Base-by-base conservation (phyloP, 2,797 vertebrate species). In the Rhinogobio ventralis region DNA sequence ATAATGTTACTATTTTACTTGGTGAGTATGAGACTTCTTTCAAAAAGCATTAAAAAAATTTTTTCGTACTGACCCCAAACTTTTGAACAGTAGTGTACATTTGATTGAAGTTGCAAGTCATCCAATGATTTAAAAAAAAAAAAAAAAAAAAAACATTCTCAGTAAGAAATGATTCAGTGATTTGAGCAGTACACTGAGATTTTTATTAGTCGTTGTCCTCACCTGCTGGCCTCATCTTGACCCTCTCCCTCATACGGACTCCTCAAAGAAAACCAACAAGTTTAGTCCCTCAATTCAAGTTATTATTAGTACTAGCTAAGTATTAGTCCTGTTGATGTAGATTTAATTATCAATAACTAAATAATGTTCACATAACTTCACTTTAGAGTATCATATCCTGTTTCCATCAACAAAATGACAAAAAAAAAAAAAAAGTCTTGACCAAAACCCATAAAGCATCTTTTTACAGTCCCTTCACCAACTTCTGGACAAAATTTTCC, bases 231-330 rank as follows among this genome's bases (percentile, higher is more conserved):
- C 90, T 92, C 90, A 90, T 92, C 90, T 77, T 64, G 90, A 87
- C 89, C 87, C 89, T 92, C 90, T 87, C 91, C 90, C 88, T 92
- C 91, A 91, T 90, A 88, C 28, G 90, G 86, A 85, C 88, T 92
- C 91, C 91, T 92, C 91, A 90, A 91, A 92, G 89, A 89, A 91
- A 91, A 92, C 86, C 89, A 88, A 91, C 84, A 92, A 91, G 90
- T 91, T 92, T 90, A 92, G 90, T 88, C 80, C 86, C 84, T 87
- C 72, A 72, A 68, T 85, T 85, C 89, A 36, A 62, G 51, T 81
- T 55, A 69, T 45, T 87, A 57, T 53, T 84, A 14, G 45, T 77
- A 51, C 45, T 84, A 79, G 79, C 84, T 39, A 83, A 62, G 53
- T 78, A 81, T 28, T 67, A 66, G 53, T 72, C 36, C 45, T 68